Conservation (phyloP, 37 sponge, comb jelly and placozoan species). For the Hormiphora californensis region DNA sequence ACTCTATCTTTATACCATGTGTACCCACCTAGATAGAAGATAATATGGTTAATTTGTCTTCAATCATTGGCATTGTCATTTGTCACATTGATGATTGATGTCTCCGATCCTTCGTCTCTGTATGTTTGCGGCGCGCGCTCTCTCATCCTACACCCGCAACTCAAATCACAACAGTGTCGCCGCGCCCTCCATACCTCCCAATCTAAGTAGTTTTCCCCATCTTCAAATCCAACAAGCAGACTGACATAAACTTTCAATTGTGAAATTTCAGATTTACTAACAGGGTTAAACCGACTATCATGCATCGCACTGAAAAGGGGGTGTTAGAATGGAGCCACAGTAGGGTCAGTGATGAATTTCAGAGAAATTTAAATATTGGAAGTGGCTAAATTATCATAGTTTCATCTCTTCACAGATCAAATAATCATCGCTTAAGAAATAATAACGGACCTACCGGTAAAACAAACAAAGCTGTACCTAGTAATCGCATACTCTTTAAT, state of each 20-base stretch:
- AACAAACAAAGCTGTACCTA: too few relatives aligned
- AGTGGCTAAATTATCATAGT: too few relatives aligned
- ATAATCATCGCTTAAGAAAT: too few relatives aligned
- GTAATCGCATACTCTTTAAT: slow-evolving; percentile 84
- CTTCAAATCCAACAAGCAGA: slow-evolving; percentile 82
- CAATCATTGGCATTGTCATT: too few relatives aligned
- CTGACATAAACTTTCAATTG: slow-evolving; percentile 82
- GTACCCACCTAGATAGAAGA: slow-evolving; percentile 68
- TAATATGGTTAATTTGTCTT: background rate
- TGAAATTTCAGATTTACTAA: slow-evolving; percentile 70
- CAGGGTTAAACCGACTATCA: slow-evolving; percentile 87
- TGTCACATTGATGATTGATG: too few relatives aligned
- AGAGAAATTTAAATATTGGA: too few relatives aligned
- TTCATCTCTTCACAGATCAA: too few relatives aligned
- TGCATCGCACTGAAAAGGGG: slow-evolving; percentile 81
- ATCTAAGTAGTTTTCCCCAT: slow-evolving; percentile 69
- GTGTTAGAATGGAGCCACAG: too few relatives aligned
- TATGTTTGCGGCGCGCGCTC: too few relatives aligned
- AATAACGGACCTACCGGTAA: too few relatives aligned
- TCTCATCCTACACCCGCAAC: background rate
- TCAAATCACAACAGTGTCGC: background rate
- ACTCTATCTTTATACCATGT: slow-evolving; percentile 95
- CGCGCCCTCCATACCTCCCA: slow-evolving; percentile 74
- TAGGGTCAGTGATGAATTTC: too few relatives aligned
- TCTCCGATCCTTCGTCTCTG: too few relatives aligned